phyloP scores from a whole-genome alignment of 2,888 invertebrate species.

The Pseudococcus longispinus region DNA sequence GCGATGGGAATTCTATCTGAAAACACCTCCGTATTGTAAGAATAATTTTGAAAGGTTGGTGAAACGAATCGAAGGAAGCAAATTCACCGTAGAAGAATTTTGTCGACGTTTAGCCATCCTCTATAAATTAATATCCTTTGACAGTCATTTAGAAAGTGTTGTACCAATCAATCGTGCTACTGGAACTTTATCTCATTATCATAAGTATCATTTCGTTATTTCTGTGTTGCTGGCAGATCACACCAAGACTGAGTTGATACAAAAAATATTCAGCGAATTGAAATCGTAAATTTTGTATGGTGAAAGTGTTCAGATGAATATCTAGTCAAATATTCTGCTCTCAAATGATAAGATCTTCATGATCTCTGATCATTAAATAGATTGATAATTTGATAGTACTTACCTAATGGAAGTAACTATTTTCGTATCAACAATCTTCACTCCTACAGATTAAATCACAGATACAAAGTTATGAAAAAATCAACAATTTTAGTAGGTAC shows the following conservation, averaged over 20 bases:
- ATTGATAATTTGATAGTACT: too few relatives aligned
- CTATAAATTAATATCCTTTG: neutral
- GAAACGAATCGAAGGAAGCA: neutral
- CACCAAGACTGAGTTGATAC: neutral
- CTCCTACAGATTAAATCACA: too few relatives aligned
- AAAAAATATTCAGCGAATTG: neutral
- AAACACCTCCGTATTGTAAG: neutral
- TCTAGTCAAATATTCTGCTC: neutral
- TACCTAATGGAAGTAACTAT: too few relatives aligned
- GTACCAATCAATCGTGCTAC: neutral
- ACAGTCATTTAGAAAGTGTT: neutral
- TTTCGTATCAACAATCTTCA: too few relatives aligned
- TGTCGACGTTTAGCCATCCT: neutral
- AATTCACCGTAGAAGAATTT: neutral
- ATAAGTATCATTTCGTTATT: neutral
- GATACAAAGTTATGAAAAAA: too few relatives aligned
- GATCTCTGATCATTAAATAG: neutral
- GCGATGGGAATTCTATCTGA: neutral
- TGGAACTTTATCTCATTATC: neutral
- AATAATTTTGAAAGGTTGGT: neutral
- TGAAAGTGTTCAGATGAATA: neutral
- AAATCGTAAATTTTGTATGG: neutral
- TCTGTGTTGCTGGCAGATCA: neutral
- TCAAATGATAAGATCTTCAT: neutral
- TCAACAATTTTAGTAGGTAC: too few relatives aligned